A percentile compares a stretch with the other conserved stretches of the same genome.
Evolutionary conservation across 2,113 vertebrate genomes (phyloP).

Genomic region (Thinocorus orbignyianus): DNA sequence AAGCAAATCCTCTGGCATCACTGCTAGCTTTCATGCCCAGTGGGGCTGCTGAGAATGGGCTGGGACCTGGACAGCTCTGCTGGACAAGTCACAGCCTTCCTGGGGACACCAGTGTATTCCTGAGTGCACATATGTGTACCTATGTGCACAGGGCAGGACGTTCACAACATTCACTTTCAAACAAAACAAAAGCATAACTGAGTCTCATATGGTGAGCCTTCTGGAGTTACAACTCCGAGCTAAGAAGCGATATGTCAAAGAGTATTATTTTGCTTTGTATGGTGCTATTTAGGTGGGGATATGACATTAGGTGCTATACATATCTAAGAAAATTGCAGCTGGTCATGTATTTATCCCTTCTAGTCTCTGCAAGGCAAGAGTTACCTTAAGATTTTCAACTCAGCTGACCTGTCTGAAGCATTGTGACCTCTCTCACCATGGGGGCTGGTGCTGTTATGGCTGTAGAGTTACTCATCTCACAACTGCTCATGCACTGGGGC

Average conservation of each 20-base stretch:
- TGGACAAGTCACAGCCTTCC: background rate
- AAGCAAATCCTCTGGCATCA: background rate
- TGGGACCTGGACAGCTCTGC: background rate
- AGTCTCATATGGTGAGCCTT: background rate
- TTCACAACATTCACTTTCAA: background rate
- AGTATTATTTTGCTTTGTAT: background rate
- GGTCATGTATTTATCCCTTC: background rate
- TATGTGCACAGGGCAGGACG: background rate
- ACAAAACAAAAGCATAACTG: background rate
- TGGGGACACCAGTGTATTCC: background rate
- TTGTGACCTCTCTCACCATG: background rate
- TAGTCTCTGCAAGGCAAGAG: background rate
- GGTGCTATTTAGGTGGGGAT: background rate
- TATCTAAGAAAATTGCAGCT: background rate
- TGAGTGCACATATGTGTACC: background rate
- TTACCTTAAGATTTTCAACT: background rate
- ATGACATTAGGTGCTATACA: background rate
- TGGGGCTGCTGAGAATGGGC: accelerated
- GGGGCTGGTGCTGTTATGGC: background rate
- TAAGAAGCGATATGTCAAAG: background rate
- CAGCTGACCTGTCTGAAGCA: background rate
- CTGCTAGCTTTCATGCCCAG: background rate
- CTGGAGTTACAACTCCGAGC: background rate
- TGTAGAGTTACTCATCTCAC: background rate
- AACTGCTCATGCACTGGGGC: accelerated